Conservation (phyloP, 2,888 invertebrate species). For the Drosophila acutilabella region DNA sequence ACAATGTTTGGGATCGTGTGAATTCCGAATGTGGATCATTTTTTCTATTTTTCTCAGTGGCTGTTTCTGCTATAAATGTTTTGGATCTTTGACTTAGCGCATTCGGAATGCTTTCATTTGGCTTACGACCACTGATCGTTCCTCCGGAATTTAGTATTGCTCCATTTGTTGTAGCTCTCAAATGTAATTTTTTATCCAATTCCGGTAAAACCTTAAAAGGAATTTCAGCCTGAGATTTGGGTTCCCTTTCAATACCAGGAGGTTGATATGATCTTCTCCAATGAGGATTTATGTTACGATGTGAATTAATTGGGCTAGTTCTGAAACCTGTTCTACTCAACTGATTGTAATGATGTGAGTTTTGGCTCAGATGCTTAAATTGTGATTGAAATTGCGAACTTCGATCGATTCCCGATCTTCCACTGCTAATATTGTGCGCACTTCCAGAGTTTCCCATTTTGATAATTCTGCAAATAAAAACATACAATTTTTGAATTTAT, state of each 20-base stretch:
- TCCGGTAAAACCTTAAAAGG: slow-evolving; percentile 89
- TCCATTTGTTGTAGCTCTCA: slow-evolving; percentile 93
- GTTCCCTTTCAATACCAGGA: slow-evolving; percentile 29
- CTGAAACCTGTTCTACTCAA: slow-evolving; percentile 32
- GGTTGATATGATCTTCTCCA: slow-evolving; percentile 54
- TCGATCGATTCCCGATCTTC: slow-evolving; percentile 57
- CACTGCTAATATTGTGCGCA: slow-evolving; percentile 68
- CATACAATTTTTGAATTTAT: no score
- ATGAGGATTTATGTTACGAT: slow-evolving; percentile 36
- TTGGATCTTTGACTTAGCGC: slow-evolving; percentile 60
- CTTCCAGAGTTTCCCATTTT: slow-evolving; percentile 83
- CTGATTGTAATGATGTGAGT: slow-evolving; percentile 32
- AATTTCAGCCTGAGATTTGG: slow-evolving; percentile 32
- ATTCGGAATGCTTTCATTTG: slow-evolving; percentile 28
- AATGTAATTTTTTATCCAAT: slow-evolving; percentile 87
- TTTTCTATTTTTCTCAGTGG: slow-evolving; percentile 19
- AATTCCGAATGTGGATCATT: slow-evolving; percentile 37
- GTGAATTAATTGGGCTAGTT: slow-evolving; percentile 27
- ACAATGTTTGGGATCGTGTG: slow-evolving; percentile 64
- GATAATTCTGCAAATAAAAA: slow-evolving; percentile 8
- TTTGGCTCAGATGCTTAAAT: slow-evolving; percentile 38
- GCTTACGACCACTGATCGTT: slow-evolving; percentile 90
- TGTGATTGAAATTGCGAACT: slow-evolving; percentile 61
- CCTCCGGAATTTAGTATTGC: slow-evolving; percentile 93
- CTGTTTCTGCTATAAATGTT: slow-evolving; percentile 62